These are phyloP conservation scores for Epirrhoe tristata DNA, from an alignment of 2,888 invertebrate species.

Conservation along the genomic window DNA sequence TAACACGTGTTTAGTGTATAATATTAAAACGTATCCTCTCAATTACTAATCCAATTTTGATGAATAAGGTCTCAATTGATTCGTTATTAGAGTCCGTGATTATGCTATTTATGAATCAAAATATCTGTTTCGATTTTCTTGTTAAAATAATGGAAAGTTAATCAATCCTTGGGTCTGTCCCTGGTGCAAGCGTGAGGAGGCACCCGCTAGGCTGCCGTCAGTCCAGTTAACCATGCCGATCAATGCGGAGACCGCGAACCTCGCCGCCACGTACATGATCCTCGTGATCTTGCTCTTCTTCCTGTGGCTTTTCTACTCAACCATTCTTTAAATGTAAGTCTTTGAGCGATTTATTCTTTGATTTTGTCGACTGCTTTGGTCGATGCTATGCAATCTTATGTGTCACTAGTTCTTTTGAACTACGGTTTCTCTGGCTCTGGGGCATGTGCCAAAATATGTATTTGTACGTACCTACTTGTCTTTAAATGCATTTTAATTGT, in stretches of 20 bases:
- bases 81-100: no score
- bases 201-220: slow-evolving; percentile 63
- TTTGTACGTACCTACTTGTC: no score
- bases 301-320: slow-evolving; percentile 88
- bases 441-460: no score
- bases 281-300: slow-evolving; percentile 87
- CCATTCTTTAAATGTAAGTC: slow-evolving; percentile 72
- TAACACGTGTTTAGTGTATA: no score
- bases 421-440: no score
- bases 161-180: slow-evolving; percentile 57
- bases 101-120: no score
- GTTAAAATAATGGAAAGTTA: no score
- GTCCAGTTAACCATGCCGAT: slow-evolving; percentile 70
- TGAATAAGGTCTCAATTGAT: no score
- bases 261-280: slow-evolving; percentile 90
- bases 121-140: no score
- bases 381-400: not conserved
- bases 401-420: not conserved
- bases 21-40: no score
- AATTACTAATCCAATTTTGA: no score
- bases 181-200: slow-evolving; percentile 66
- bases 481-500: no score
- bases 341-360: not conserved
- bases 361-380: not conserved
- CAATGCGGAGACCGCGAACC: slow-evolving; percentile 87